Percentiles rank a stretch among this genome's conserved stretches.
phyloP scores from a whole-genome alignment of 2,797 vertebrate species.

The Potorous gilbertii region DNA sequence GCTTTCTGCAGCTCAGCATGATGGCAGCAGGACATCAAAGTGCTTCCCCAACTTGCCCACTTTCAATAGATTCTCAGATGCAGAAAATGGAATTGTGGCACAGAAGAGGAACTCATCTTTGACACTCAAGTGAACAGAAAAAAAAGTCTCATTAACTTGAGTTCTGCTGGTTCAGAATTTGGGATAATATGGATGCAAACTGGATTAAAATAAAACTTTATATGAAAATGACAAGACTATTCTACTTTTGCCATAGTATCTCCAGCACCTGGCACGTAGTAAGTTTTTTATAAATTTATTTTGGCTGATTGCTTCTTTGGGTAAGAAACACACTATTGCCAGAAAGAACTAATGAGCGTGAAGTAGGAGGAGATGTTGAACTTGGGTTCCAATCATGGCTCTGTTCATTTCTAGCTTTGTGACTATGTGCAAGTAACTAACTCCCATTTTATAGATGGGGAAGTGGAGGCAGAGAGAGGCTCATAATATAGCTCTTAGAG shows the following conservation, averaged over 20 bases:
- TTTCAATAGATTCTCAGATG: constrained; percentile 75
- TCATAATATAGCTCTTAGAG: not conserved
- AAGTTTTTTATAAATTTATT: not conserved
- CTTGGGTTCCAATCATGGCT: not conserved
- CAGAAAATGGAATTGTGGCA: constrained; percentile 72
- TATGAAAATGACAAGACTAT: not conserved
- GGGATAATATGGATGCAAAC: not conserved
- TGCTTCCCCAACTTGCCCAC: constrained; percentile 66
- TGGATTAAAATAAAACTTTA: not conserved
- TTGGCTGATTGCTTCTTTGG: not conserved
- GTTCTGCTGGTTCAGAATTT: not conserved
- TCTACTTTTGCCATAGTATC: not conserved
- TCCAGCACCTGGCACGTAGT: not conserved
- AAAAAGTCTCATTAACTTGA: not conserved
- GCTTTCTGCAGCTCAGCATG: constrained; percentile 84
- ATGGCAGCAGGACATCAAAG: constrained; percentile 85
- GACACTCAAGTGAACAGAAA: not conserved
- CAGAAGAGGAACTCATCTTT: constrained; percentile 51
- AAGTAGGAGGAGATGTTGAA: not conserved
- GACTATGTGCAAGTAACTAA: not conserved
- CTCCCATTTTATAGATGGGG: not conserved
- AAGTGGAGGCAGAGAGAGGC: not conserved
- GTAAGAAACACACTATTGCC: not conserved
- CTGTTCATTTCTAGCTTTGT: no score
- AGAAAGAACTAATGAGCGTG: not conserved